Base-by-base conservation (phyloP, 64 coral and sea anemone genomes). In the Pocillopora damicornis region DNA sequence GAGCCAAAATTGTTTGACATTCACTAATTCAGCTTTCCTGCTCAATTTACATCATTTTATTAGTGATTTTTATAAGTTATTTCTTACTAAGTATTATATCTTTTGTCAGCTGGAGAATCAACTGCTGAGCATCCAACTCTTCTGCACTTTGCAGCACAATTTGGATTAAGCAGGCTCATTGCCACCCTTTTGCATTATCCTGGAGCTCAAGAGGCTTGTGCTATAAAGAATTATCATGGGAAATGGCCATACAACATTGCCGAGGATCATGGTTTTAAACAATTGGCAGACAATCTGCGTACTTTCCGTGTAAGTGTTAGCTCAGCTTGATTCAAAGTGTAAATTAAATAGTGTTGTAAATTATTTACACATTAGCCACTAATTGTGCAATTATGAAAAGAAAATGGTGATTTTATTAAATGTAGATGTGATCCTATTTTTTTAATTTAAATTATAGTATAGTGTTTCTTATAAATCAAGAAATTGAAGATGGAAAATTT, bases 131-230 rank as follows among this genome's bases (percentile, higher is more conserved):
- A 87, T 87, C 90, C 90, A 59, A 92, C 90, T 65, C 80, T 92
- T 57, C 83, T 92, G 20, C 90, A 92, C 42, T 92, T 92, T 74
- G 90, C 90, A 61, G 75, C 75, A 16, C 35, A 84, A 1, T 92
- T 79, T 87, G 90, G 90, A 23, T 26, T 92, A 25, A 60, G 36
- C 57, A 61, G 66, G 51, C 75, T 92, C 13, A 73, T 59, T 15
- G 37, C 68, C 34, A 76, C 26, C 38, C 83, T 92, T 62, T 76
- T 92, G 22, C 38, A 20, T 20, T 87, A 77, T 73, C 83, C 90
- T 74, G 90, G 90, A 15, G 74, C 80, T 30, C 25, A 18, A 61
- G 90, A 92, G 58, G 90, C 90, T 2, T 87, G 74, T 10, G 68
- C 60, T 20, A 35, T 92, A 13, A 78, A 37, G 51, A 87, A 92